Evolutionary conservation across 2,888 invertebrate genomes (phyloP).

Genomic region (Oscheius myriophilus): DNA sequence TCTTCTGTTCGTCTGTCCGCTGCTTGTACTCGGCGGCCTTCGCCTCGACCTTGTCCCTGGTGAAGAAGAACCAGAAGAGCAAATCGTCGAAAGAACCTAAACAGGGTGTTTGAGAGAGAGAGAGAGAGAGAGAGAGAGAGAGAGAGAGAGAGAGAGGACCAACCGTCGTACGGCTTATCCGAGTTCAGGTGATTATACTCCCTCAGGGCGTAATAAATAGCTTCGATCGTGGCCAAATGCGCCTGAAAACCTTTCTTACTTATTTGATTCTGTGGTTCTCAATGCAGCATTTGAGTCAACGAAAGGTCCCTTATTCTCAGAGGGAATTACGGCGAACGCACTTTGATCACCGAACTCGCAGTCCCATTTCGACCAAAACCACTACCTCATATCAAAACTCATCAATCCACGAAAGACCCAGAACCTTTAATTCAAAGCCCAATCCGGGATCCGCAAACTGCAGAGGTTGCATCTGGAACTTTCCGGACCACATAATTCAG

Average conservation of each 20-base stretch:
- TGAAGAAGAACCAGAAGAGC: slow-evolving; percentile 68
- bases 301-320: too few relatives aligned
- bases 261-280: too few relatives aligned
- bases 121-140: background rate
- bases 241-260: slow-evolving; percentile 36
- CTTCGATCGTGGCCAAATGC: slow-evolving; percentile 74
- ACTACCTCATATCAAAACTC: too few relatives aligned
- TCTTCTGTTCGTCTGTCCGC: background rate
- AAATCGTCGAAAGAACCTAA: slow-evolving; percentile 60
- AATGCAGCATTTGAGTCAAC: too few relatives aligned
- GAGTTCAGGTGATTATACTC: slow-evolving; percentile 52
- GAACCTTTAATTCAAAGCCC: too few relatives aligned
- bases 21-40: slow-evolving; percentile 28
- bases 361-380: too few relatives aligned
- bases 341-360: too few relatives aligned
- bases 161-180: slow-evolving; percentile 33
- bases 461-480: too few relatives aligned
- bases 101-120: background rate
- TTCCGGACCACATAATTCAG: too few relatives aligned
- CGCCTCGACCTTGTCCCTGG: slow-evolving; percentile 42
- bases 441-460: too few relatives aligned
- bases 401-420: too few relatives aligned
- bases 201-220: slow-evolving; percentile 71
- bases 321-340: too few relatives aligned
- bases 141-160: background rate